Conservation (phyloP, 1,140 invertebrate species). For the Neodiprion lecontei region DNA sequence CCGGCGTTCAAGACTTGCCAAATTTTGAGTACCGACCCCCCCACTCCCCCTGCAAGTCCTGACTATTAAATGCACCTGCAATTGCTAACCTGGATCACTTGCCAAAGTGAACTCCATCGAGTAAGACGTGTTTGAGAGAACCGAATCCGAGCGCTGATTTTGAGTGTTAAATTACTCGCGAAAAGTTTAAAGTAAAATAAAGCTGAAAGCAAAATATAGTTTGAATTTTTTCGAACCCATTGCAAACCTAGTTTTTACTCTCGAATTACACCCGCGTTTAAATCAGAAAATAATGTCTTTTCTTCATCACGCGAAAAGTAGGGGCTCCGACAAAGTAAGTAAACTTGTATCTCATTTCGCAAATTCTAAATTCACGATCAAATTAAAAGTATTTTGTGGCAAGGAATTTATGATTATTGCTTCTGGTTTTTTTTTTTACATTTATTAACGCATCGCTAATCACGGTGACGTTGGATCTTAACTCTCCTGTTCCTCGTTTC, state of each 20-base stretch:
- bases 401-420: neutral
- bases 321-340: constrained; percentile 28
- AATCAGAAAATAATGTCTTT: constrained; percentile 16
- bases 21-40: neutral
- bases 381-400: neutral
- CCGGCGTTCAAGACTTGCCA: neutral
- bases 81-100: neutral
- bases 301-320: constrained; percentile 21
- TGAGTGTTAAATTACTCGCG: too few relatives aligned
- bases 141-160: neutral
- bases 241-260: too few relatives aligned
- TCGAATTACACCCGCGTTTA: too few relatives aligned
- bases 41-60: neutral
- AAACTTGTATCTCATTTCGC: neutral
- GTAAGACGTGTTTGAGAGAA: neutral
- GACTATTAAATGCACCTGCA: neutral
- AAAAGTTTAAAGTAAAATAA: too few relatives aligned
- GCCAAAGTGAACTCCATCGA: neutral
- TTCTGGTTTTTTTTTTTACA: too few relatives aligned
- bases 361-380: neutral
- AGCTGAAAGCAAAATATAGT: too few relatives aligned
- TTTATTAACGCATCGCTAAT: too few relatives aligned
- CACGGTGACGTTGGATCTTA: too few relatives aligned
- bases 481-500: too few relatives aligned
- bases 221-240: too few relatives aligned